Evolutionary conservation across 2,113 vertebrate species (phyloP).

Genomic region (Cinclus cinclus): DNA sequence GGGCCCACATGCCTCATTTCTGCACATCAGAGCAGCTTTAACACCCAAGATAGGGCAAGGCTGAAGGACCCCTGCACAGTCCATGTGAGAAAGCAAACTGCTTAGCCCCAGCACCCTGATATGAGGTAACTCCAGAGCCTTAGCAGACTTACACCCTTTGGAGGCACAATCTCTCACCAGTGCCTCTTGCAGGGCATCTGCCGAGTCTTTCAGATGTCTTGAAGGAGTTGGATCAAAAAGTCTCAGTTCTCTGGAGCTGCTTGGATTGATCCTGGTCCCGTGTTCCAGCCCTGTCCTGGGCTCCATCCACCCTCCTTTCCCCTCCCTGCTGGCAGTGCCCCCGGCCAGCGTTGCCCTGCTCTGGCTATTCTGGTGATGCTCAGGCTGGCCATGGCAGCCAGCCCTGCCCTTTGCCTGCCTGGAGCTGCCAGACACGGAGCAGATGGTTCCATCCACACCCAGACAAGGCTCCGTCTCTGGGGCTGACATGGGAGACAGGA

Average conservation of each 20-base stretch:
- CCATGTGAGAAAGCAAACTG: neutral
- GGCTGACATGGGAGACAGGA: neutral
- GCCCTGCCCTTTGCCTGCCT: neutral
- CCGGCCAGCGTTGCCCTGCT: neutral
- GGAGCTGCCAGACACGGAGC: slow-evolving; percentile 27
- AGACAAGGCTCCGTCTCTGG: neutral
- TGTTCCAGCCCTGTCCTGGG: neutral
- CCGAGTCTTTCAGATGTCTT: neutral
- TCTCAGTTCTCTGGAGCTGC: neutral
- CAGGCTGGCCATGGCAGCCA: neutral
- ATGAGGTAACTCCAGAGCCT: neutral
- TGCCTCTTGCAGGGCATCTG: neutral
- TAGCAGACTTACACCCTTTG: neutral
- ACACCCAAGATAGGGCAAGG: neutral
- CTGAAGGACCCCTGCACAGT: neutral
- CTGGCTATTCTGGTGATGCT: neutral
- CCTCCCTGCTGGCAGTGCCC: neutral
- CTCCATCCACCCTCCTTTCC: neutral
- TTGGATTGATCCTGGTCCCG: neutral
- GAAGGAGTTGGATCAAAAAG: neutral
- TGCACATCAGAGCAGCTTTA: neutral
- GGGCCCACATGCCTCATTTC: neutral
- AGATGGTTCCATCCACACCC: slow-evolving; percentile 26
- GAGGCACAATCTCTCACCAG: neutral
- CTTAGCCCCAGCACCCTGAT: neutral